Evolutionary conservation across 2,113 vertebrate species (phyloP), one percentile per base, ranked within the genome.

Genomic region (Colistium nudipinnis): DNA sequence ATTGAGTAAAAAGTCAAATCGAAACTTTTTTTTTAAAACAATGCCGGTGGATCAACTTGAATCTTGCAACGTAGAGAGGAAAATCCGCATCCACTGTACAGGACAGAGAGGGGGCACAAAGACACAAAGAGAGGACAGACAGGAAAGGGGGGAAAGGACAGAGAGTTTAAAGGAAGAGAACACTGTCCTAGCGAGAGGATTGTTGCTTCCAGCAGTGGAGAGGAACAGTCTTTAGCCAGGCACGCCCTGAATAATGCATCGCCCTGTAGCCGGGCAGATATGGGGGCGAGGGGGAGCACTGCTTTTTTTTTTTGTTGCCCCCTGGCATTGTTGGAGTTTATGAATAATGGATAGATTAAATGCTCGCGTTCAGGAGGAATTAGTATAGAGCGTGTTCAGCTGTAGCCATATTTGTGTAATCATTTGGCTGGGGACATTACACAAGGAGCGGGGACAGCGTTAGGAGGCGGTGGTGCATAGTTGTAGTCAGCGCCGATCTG

Each of bases 261-360:
- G 69, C 33, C 44, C 64, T 81, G 77, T 80, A 85, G 75, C 82
- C 56, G 83, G 84, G 81, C 76, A 83, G 83, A 88, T 87, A 86
- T 81, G 82, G 52, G 82, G 82, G 80, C 31, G 39, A 80, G 53
- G 73, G n/a, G 75, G 43, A 82, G 69, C 74, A 70, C 74, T 82
- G 87, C 80, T 86, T 83, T 86, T 74, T 10, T 20, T 85, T 86
- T 83, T 86, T 74, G 9, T 20, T 85, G 73, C 85, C 87, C 89
- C 70, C 79, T 89, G 81, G 86, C 88, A 76, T 88, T 82, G 87
- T 87, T 87, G 64, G 65, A 79, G 66, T 70, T n/a, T 61, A 83
- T 91, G 81, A 91, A 93, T 93, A 86, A 91, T 92, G 84, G 28
- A 89, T 88, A 67, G 78, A 74, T 82, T 90, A 91, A 91, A 90